phyloP scores from a whole-genome alignment of 2,797 vertebrate genomes.

The Neopelma chrysocephalum region DNA sequence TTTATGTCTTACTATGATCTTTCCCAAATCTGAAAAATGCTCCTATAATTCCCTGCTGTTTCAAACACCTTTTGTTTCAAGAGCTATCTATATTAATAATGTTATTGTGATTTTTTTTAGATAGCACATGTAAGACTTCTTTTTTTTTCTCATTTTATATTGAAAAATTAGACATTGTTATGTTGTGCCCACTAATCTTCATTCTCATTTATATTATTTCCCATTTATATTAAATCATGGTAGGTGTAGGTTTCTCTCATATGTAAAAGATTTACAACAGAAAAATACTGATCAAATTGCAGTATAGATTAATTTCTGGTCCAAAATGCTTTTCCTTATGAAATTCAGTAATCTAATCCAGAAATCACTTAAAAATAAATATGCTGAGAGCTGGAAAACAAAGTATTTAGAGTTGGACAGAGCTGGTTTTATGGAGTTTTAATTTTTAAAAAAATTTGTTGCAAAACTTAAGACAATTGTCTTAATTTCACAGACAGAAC shows the following conservation, averaged over 20 bases:
- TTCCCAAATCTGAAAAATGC: background rate
- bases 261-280: background rate
- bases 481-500: background rate
- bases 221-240: background rate
- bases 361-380: background rate
- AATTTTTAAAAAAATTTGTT: background rate
- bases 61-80: background rate
- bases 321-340: background rate
- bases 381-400: background rate
- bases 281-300: background rate
- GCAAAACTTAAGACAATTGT: background rate
- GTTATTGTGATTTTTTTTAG: background rate
- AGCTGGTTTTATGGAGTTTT: background rate
- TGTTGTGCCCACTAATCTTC: background rate
- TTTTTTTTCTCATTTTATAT: background rate
- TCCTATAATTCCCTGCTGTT: background rate
- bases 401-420: background rate
- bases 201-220: background rate
- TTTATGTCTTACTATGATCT: background rate
- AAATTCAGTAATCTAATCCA: background rate
- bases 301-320: background rate
- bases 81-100: background rate
- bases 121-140: background rate
- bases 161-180: background rate
- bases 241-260: fast-evolving